phyloP scores from a whole-genome alignment of 2,113 vertebrate species.

The Gymnarchus niloticus region DNA sequence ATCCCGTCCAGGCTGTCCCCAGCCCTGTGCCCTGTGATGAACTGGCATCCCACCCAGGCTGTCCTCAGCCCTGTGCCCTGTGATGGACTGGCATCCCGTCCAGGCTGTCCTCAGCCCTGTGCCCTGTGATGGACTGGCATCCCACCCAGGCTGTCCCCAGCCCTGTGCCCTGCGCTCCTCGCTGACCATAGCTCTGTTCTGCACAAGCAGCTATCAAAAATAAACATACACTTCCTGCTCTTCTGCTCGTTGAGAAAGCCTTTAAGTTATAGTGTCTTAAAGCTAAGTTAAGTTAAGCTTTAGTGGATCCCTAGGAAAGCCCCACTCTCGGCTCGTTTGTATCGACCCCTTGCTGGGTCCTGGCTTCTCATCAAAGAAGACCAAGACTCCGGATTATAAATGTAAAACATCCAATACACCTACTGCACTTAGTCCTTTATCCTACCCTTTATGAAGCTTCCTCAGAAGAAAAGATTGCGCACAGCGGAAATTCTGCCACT shows the following conservation, averaged over 20 bases:
- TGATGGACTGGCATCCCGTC: no score
- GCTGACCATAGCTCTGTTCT: no score
- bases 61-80: no score
- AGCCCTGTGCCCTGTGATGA: no score
- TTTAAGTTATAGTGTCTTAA: constrained; percentile 27
- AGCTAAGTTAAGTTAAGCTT: constrained; percentile 19
- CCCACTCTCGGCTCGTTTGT: constrained; percentile 23
- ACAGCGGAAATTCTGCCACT: constrained; percentile 23
- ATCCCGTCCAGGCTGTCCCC: no score
- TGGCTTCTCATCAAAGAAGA: constrained; percentile 40
- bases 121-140: no score
- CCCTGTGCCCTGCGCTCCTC: no score
- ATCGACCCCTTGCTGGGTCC: constrained; percentile 32
- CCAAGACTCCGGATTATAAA: constrained; percentile 37
- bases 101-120: no score
- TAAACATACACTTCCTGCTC: no score
- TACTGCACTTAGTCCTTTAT: constrained; percentile 38
- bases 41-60: no score
- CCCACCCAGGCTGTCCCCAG: no score
- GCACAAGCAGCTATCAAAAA: no score
- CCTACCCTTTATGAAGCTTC: constrained; percentile 34
- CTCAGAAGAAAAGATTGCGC: constrained; percentile 31
- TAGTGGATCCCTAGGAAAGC: constrained; percentile 23
- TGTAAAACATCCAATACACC: constrained; percentile 28
- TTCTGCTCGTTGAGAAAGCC: constrained; percentile 32